These are phyloP conservation scores for Clusia tigrina DNA, from an alignment of 2,888 invertebrate species.

Conservation along the genomic window DNA sequence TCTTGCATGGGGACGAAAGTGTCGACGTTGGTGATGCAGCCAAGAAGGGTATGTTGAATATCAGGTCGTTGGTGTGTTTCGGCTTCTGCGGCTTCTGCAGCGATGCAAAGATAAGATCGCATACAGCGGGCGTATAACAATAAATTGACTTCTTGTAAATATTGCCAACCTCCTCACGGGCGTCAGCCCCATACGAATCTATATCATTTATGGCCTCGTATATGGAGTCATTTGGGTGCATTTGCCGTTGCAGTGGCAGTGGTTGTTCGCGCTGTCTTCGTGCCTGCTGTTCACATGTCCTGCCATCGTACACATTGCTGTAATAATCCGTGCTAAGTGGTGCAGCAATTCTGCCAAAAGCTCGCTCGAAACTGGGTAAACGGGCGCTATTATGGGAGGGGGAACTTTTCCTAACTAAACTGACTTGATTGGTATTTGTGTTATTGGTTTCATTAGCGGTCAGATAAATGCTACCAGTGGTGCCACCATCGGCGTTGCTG, in stretches of 20 bases:
- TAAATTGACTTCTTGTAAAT: conserved; percentile 24
- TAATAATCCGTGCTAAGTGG: not conserved
- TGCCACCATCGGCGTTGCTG: not conserved
- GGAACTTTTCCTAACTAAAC: not conserved
- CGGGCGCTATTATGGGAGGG: not conserved
- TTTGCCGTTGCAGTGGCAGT: not conserved
- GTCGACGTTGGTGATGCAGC: not conserved
- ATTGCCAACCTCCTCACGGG: not conserved
- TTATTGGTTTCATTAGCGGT: not conserved
- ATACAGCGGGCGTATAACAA: conserved; percentile 37
- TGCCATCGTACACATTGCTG: not conserved
- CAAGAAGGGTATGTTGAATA: conserved; percentile 33
- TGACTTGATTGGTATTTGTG: not conserved
- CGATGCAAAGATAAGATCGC: conserved; percentile 35
- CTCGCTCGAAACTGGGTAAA: not conserved
- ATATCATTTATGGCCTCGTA: not conserved
- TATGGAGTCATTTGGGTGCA: not conserved
- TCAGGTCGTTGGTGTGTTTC: conserved; percentile 29
- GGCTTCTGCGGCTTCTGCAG: conserved; percentile 25
- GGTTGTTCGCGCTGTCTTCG: not conserved
- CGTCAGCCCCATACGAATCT: too few species aligned
- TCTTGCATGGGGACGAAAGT: conserved; percentile 20
- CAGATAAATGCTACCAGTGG: not conserved
- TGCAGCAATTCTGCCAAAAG: not conserved
- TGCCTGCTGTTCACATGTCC: not conserved